Evolutionary conservation across 2,888 invertebrate species (phyloP).

Genomic region (Stenoptilia bipunctidactyla): DNA sequence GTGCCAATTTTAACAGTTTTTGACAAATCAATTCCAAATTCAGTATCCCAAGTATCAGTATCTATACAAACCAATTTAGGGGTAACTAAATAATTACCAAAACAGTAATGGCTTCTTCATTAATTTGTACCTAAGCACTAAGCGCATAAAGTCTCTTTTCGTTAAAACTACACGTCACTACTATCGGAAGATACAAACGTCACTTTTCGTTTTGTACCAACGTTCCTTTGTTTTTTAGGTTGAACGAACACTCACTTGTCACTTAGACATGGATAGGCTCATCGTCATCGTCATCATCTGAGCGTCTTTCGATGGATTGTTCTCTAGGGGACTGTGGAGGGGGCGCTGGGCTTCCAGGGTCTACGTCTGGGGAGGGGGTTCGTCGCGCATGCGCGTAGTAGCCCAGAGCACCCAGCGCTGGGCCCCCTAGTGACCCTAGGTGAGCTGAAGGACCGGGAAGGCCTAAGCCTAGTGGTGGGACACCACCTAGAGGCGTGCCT

Average conservation of each 20-base stretch:
- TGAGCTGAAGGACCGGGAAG: conserved; percentile 78
- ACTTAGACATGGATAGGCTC: conserved; percentile 74
- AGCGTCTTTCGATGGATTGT: conserved; percentile 47
- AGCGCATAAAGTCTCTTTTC: neutral
- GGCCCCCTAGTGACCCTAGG: conserved; percentile 76
- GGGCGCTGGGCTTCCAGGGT: conserved; percentile 72
- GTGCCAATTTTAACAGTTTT: too few species aligned
- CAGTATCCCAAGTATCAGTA: too few species aligned
- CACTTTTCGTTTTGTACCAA: too few species aligned
- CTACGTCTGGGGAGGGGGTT: conserved; percentile 65
- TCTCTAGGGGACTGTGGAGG: conserved; percentile 56
- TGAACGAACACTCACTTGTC: too few species aligned
- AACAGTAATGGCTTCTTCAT: conserved; percentile 17
- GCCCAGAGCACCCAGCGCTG: conserved; percentile 72
- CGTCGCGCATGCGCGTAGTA: conserved; percentile 64
- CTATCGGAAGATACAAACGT: too few species aligned
- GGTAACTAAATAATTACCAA: conserved; percentile 16
- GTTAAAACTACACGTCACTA: neutral
- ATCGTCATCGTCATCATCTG: conserved; percentile 71
- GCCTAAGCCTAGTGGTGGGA: conserved; percentile 69
- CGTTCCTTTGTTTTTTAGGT: too few species aligned
- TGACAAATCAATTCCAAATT: too few species aligned
- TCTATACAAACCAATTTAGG: conserved; percentile 8
- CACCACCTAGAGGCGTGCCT: conserved; percentile 71
- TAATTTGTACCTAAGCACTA: conserved; percentile 10